Evolutionary conservation across 2,888 invertebrate genomes (phyloP), one percentile per base, ranked within the genome.

Genomic region (Antheraea yamamai): DNA sequence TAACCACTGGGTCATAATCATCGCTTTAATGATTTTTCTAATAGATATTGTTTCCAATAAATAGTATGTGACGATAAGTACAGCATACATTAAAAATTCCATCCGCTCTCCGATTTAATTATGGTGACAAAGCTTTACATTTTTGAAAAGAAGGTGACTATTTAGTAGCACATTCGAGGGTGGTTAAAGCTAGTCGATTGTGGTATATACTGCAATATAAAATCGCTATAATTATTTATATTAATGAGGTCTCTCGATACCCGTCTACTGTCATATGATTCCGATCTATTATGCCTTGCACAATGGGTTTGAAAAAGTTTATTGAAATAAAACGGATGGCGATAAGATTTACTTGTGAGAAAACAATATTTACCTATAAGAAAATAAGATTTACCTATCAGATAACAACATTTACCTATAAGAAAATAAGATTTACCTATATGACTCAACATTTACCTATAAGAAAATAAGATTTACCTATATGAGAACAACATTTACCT

Each of bases 241-340:
- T 16, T 52, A 52, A 52, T 16, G 52, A 52, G 52, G 52, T 52
- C 52, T 14, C 52, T 16, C 52, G 16, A 52, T 16, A 10, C 52
- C 16, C 16, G 14, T 52, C 52, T 52, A 14, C 52, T 12, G 52
- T 16, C 52, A 10, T 52, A 14, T 30, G 14, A 52, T 16, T 52
- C 52, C 6, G 3, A 58, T 58, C 4, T 2, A 58, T 58, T 58
- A 89, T 89, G 99, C 52, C 52, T 16, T 4, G 14, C 52, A 52
- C 10, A 30, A 30, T 30, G 30, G 30, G 30, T 30, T 30, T 30
- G 30, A 30, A 30, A 30, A 30, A 30, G 30, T 30, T 30, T 30
- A 30, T 30, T 30, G 30, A 30, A 30, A 39, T 39, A 52, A 52
- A 52, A 52, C 18, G 14, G 14, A 52, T 52, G 3, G 30, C 30